Evolutionary conservation across 2,888 invertebrate genomes (phyloP), one percentile per base, ranked within the genome.

Genomic region (Ornithoptera priamus): DNA sequence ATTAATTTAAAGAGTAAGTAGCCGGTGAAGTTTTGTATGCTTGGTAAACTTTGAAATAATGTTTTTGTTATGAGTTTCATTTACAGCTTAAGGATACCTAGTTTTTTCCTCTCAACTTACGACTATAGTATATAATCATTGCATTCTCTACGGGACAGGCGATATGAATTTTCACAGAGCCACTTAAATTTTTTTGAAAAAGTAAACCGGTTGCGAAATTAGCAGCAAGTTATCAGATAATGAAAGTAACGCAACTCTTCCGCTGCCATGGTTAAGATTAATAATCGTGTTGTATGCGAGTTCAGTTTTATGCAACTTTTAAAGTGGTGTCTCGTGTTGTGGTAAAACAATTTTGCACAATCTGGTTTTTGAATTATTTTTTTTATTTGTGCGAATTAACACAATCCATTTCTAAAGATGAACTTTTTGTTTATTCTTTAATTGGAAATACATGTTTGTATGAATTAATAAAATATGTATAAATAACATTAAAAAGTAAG

Each of bases 201-300:
- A 24, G 53, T 53, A 66, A 70, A 70, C 70, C 62, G 66, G 66
- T 62, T 63, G n/a, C 62, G 24, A 63, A 59, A 60, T 66, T 46
- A 62, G 62, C 69, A 65, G 46, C 62, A 22, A 65, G 42, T 58
- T 63, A 62, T 62, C 53, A 42, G 53, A 63, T 68, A 60, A 71
- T 63, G 60, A 66, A 62, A 69, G 62, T 65, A 65, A 66, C 65
- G 60, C 20, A 42, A 69, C 69, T 69, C 69, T 62, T 66, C 62
- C 53, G 70, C 66, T 20, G 53, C 66, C 58, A 67, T 53, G 62
- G 59, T 65, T 63, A 24, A 70, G 70, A 70, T 70, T 70, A 63
- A 66, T 63, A 70, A 50, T 63, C 63, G 39, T 66, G 70, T 67
- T 39, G 20, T 66, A 58, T 65, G 62, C 57, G 59, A 67, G 66